phyloP scores from a whole-genome alignment of 2,797 vertebrate genomes.

The Galagoides demidoff region DNA sequence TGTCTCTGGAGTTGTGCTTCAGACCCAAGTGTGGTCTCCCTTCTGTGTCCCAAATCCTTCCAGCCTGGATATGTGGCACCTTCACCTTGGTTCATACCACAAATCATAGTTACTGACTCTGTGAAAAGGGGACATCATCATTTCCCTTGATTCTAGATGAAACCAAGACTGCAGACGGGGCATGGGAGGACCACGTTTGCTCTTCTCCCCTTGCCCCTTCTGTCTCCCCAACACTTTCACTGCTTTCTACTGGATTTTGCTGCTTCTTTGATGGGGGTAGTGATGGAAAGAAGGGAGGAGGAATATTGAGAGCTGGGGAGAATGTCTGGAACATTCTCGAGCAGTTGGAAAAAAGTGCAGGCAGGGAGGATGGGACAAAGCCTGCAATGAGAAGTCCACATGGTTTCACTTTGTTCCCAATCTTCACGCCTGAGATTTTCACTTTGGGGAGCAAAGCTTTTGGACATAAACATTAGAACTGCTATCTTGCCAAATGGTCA shows the following conservation, averaged over 20 bases:
- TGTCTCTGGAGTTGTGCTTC: neutral
- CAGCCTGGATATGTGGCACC: accelerated
- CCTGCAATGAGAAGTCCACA: neutral
- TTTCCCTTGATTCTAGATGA: neutral
- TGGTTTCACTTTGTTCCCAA: neutral
- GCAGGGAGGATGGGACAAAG: neutral
- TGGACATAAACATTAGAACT: neutral
- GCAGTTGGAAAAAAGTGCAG: neutral
- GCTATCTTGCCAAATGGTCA: neutral
- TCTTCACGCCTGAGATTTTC: neutral
- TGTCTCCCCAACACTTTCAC: neutral
- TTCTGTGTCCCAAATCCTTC: neutral
- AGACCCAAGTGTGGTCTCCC: neutral
- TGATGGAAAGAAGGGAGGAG: neutral
- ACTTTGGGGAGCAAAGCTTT: neutral
- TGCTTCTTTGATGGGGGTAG: neutral
- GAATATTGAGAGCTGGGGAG: neutral
- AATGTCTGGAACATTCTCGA: constrained; percentile 9
- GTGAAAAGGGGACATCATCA: neutral
- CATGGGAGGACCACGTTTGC: neutral
- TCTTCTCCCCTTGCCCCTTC: neutral
- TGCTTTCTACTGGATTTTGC: neutral
- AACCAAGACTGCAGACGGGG: neutral
- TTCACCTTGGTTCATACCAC: neutral
- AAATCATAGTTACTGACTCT: neutral